Evolutionary conservation across 35 echinoderm and acorn worm genomes (phyloP).

Genomic region (Heliocidaris tuberculata): DNA sequence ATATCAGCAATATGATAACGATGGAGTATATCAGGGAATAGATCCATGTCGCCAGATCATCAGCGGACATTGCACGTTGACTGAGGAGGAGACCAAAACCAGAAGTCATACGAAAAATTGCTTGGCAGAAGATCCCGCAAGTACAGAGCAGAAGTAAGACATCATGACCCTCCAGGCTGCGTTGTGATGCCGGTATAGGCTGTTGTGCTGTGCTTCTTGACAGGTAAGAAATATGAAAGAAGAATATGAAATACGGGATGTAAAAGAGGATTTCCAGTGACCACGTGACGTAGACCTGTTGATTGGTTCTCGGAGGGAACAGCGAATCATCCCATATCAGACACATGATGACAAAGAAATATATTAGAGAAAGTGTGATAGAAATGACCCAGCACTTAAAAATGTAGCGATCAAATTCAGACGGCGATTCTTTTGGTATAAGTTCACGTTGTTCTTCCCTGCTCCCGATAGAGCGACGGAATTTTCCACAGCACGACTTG

Average conservation of each 20-base stretch:
- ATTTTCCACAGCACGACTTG: neutral
- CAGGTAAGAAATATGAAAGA: neutral
- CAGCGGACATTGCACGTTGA: neutral
- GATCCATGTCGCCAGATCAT: neutral
- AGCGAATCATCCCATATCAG: neutral
- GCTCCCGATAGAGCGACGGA: no score
- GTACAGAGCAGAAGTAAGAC: slow-evolving; percentile 19
- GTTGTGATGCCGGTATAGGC: neutral
- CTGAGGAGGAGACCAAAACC: neutral
- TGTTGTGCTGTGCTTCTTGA: neutral
- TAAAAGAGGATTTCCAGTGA: neutral
- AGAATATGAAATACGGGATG: neutral
- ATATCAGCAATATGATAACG: neutral
- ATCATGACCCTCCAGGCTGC: slow-evolving; percentile 18
- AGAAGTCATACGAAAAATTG: neutral
- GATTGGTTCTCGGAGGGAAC: neutral
- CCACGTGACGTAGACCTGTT: neutral
- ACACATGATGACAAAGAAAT: neutral
- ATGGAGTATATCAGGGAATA: slow-evolving; percentile 3
- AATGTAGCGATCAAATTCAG: neutral
- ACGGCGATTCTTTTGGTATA: no score
- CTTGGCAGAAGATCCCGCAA: slow-evolving; percentile 28
- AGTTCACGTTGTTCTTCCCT: neutral
- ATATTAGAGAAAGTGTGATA: neutral
- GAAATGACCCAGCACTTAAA: neutral